phyloP scores from a whole-genome alignment of 1,140 invertebrate species.

The Penaeus indicus region DNA sequence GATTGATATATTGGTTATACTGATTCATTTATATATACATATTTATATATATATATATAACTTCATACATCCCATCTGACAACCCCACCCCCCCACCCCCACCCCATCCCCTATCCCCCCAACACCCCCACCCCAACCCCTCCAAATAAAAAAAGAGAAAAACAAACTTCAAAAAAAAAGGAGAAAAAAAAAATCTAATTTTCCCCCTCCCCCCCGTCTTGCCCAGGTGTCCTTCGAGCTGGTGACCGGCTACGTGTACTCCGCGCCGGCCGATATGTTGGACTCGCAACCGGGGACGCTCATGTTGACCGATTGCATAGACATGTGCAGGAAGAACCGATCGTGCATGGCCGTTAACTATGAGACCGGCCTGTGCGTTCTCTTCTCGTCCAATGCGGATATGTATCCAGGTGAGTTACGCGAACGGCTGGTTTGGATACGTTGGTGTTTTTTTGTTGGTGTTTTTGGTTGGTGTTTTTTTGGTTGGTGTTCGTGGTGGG shows the following conservation, averaged over 20 bases:
- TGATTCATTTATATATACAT: neutral
- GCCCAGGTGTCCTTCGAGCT: conserved; percentile 71
- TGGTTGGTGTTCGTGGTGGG: too few species aligned
- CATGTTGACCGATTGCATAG: conserved; percentile 72
- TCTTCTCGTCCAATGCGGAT: conserved; percentile 71
- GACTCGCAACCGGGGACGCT: conserved; percentile 72
- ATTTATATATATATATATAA: conserved; percentile 4
- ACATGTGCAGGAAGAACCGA: conserved; percentile 70
- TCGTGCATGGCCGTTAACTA: conserved; percentile 73
- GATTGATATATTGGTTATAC: conserved; percentile 1
- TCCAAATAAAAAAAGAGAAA: too few species aligned
- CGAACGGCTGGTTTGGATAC: neutral
- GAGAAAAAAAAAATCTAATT: too few species aligned
- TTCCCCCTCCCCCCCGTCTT: too few species aligned
- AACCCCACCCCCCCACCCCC: too few species aligned
- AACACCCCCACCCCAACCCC: too few species aligned
- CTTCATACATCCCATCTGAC: too few species aligned
- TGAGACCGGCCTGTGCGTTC: conserved; percentile 74
- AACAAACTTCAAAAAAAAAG: too few species aligned
- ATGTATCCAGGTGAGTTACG: conserved; percentile 69
- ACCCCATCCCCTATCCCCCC: neutral
- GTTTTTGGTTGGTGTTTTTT: neutral
- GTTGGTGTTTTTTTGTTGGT: neutral
- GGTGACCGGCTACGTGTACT: conserved; percentile 73
- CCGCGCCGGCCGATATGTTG: conserved; percentile 71